Base-by-base conservation (phyloP, 2,797 vertebrate species). In the Euthynnus affinis region DNA sequence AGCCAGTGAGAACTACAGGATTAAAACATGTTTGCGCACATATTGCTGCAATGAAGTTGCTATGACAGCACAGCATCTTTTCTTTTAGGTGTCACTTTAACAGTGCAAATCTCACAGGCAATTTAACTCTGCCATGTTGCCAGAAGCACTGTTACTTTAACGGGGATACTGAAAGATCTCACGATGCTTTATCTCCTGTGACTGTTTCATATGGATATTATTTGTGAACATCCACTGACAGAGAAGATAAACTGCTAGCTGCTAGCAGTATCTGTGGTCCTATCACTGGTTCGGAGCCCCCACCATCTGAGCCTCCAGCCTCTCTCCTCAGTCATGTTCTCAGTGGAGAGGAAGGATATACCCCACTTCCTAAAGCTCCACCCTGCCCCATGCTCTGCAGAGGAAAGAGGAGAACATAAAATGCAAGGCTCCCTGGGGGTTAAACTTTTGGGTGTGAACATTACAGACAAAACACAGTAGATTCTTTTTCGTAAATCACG, bases 341-440 rank as follows among this genome's bases (percentile, higher is more conserved):
- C 76, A 67, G 57, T 81, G 73, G 69, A 87, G 89, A 94, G 94
- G 94, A 95, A 95, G 93, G 93, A 95, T 94, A 92, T 91, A 90
- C 86, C 88, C 88, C 86, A 89, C 93, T 94, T 94, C 92, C 93
- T 92, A 81, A 81, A 85, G 82, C 90, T 90, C 91, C 91, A 86
- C 90, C 89, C 90, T 87, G 84, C 66, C 70, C 84, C 75, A 57
- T 73, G 52, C 87, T 92, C 79, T 66, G 70, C 66, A 87, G 80
- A 90, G 88, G 90, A 89, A 90, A 88, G 88, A 90, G 78, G 78
- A 89, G 76, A 88, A 90, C 83, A 92, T 88, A 80, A 83, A 91
- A 87, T 71, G 61, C 76, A 78, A 56, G 55, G 44, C 63, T 87
- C 84, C 83, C 62, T 14, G 13, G 70, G 83, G 87, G 25, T 77